phyloP scores from a whole-genome alignment of 2,113 vertebrate species.

The Physeter macrocephalus region DNA sequence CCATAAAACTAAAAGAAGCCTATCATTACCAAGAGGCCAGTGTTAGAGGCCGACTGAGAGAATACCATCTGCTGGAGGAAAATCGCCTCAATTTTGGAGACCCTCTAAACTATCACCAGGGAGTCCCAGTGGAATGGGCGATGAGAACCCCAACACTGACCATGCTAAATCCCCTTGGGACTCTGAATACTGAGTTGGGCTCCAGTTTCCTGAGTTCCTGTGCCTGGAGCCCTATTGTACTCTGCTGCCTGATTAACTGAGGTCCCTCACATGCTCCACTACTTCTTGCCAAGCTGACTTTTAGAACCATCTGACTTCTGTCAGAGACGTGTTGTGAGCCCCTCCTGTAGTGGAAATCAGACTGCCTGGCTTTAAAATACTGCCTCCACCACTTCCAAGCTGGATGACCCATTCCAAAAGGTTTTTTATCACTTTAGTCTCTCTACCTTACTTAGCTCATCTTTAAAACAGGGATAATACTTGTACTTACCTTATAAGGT shows the following conservation, averaged over 20 bases:
- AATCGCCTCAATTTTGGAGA: background rate
- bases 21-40: background rate
- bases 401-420: background rate
- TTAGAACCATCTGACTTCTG: background rate
- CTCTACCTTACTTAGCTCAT: background rate
- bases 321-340: background rate
- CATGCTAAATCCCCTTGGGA: background rate
- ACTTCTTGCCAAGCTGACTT: background rate
- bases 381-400: background rate
- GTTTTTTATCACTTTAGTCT: background rate
- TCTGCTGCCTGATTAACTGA: background rate
- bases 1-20: background rate
- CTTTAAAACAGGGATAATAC: background rate
- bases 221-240: background rate
- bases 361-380: background rate
- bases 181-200: background rate
- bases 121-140: too few species aligned
- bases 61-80: background rate
- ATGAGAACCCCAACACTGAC: background rate
- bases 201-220: background rate
- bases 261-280: background rate
- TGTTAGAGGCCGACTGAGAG: background rate
- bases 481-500: background rate
- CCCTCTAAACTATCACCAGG: background rate
- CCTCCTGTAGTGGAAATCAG: background rate